phyloP scores from a whole-genome alignment of 2,888 invertebrate genomes.

The Orchesella flavescens region DNA sequence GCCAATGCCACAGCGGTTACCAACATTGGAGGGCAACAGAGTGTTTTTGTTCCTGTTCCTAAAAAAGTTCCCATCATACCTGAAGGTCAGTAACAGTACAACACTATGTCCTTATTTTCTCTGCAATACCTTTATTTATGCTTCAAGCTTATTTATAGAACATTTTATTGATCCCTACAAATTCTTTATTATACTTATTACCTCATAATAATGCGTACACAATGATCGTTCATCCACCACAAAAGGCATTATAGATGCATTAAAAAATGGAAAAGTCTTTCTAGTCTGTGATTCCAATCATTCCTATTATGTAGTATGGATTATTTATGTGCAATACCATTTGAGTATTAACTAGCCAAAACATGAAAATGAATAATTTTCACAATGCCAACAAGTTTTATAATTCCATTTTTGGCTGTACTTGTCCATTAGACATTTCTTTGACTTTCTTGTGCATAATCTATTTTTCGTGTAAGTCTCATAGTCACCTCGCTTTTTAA shows the following conservation, averaged over 20 bases:
- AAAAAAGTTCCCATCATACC: slow-evolving; percentile 50
- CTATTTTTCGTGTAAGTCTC: no score
- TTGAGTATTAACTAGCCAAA: no score
- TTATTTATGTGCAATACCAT: no score
- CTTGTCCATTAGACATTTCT: no score
- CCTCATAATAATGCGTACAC: neutral
- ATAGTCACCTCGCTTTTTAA: no score
- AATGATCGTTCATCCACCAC: neutral
- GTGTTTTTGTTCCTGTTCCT: slow-evolving; percentile 41
- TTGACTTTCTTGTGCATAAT: no score
- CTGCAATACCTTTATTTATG: neutral
- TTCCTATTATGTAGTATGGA: no score
- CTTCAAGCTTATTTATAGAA: neutral
- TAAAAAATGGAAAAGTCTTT: neutral
- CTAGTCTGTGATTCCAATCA: no score
- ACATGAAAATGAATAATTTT: no score
- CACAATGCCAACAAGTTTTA: no score
- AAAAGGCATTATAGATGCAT: neutral
- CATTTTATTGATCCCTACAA: neutral
- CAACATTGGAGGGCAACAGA: slow-evolving; percentile 36
- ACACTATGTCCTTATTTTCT: neutral
- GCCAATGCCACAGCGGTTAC: slow-evolving; percentile 29
- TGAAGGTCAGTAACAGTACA: slow-evolving; percentile 25
- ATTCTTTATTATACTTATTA: neutral
- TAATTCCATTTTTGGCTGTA: no score